phyloP scores from a whole-genome alignment of 1,140 invertebrate genomes.

The Orius insidiosus region DNA sequence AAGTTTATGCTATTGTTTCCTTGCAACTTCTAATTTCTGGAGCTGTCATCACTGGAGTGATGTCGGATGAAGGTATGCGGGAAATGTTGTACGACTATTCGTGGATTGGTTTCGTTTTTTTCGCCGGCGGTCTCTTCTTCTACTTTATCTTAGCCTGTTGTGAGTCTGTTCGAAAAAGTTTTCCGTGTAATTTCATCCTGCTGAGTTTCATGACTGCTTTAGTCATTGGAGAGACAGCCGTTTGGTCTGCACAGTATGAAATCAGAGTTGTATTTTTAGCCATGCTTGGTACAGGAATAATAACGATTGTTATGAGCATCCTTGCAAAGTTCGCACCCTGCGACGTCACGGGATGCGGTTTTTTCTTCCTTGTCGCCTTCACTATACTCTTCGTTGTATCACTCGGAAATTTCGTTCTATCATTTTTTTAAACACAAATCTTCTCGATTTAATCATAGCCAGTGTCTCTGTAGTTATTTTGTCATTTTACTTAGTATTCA shows the following conservation, averaged over 20 bases:
- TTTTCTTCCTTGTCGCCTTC: background rate
- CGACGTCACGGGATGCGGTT: slow-evolving; percentile 4
- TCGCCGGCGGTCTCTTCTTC: background rate
- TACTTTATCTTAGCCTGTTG: background rate
- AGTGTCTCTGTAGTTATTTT: background rate
- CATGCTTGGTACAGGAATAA: background rate
- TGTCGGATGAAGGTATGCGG: background rate
- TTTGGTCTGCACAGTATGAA: background rate
- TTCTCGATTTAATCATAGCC: background rate
- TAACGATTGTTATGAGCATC: background rate
- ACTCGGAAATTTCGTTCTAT: background rate
- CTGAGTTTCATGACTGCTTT: background rate
- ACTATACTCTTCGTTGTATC: background rate
- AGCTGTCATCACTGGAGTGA: background rate
- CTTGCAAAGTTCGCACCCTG: background rate
- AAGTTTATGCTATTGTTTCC: background rate
- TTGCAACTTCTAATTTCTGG: background rate
- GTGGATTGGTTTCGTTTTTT: background rate
- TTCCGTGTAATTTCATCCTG: background rate
- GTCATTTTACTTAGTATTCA: background rate
- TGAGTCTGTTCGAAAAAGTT: background rate
- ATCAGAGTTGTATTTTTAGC: slow-evolving; percentile 1
- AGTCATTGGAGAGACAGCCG: background rate
- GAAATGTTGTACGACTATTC: background rate
- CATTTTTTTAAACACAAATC: slow-evolving; percentile 1